A percentile compares a stretch with the other conserved stretches of the same genome.
Conservation (phyloP, 2,113 vertebrate genomes). For the Alosa alosa region DNA sequence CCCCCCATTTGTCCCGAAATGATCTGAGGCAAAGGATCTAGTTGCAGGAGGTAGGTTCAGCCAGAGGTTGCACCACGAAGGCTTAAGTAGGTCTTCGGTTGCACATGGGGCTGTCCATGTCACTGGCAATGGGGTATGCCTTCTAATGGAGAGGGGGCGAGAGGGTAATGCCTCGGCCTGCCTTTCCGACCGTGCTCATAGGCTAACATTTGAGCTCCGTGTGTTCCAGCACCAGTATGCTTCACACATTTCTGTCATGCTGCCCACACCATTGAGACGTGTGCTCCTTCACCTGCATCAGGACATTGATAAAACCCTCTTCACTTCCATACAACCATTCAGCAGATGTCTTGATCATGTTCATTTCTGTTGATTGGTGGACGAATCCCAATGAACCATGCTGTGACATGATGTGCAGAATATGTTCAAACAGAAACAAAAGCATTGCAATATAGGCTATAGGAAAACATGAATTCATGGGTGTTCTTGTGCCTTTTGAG, state of each 20-base stretch:
- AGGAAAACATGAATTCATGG: not conserved
- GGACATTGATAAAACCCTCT: not conserved
- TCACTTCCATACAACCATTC: not conserved
- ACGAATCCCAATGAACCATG: not conserved
- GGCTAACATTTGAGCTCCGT: not conserved
- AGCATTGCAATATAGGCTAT: not conserved
- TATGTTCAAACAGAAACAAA: not conserved
- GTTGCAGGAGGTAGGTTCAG: constrained; percentile 30
- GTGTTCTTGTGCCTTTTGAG: too few species aligned
- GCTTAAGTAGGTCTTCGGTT: not conserved
- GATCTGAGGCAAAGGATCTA: constrained; percentile 9
- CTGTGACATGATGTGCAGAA: not conserved
- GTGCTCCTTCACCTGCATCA: not conserved
- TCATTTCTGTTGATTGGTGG: not conserved
- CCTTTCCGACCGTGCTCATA: not conserved
- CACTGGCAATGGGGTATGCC: not conserved
- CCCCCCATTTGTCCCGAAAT: not conserved
- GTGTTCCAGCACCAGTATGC: not conserved
- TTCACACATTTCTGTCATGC: constrained; percentile 26
- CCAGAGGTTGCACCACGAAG: constrained; percentile 22
- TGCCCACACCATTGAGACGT: not conserved
- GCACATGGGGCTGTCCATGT: not conserved
- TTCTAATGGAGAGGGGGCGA: not conserved
- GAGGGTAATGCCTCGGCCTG: not conserved
- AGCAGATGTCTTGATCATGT: not conserved